A percentile compares a stretch with the other conserved stretches of the same genome.
These are phyloP conservation scores for Fulica atra DNA, from an alignment of 2,113 vertebrate genomes.

Conservation along the genomic window DNA sequence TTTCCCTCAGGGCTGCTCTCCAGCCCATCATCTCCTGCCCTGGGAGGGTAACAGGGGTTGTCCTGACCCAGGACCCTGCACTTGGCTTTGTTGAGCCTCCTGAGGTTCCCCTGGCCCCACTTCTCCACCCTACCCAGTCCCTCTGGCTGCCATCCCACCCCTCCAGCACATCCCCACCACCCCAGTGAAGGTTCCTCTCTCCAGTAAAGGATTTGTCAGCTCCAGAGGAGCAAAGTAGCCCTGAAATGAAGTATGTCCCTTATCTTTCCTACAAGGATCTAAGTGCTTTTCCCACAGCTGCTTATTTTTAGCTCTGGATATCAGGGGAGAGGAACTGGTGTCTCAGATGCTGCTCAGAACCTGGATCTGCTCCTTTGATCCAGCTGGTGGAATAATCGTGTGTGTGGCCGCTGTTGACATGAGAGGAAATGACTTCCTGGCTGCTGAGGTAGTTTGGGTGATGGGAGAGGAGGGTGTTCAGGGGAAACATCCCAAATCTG, in stretches of 20 bases:
- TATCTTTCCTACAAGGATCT: not conserved
- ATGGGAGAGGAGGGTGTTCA: not conserved
- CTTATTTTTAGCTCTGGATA: not conserved
- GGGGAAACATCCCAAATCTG: not conserved
- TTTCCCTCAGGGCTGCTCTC: no score
- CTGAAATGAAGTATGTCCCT: not conserved
- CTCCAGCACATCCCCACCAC: no score
- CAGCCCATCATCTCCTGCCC: no score
- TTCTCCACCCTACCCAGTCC: no score
- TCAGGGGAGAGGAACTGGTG: not conserved
- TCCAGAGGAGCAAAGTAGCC: not conserved
- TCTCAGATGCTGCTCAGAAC: not conserved
- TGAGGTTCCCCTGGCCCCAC: no score
- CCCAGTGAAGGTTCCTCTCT: no score
- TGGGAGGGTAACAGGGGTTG: no score
- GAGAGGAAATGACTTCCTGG: not conserved
- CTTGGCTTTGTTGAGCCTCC: no score
- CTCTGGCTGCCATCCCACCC: no score
- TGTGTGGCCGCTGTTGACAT: not conserved
- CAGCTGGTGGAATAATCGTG: not conserved
- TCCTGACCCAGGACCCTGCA: no score
- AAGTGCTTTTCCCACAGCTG: not conserved
- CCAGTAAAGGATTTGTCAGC: not conserved
- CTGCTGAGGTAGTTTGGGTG: not conserved
- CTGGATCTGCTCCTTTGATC: not conserved